phyloP scores from a whole-genome alignment of 2,113 vertebrate species.

The Sebastes fasciatus region DNA sequence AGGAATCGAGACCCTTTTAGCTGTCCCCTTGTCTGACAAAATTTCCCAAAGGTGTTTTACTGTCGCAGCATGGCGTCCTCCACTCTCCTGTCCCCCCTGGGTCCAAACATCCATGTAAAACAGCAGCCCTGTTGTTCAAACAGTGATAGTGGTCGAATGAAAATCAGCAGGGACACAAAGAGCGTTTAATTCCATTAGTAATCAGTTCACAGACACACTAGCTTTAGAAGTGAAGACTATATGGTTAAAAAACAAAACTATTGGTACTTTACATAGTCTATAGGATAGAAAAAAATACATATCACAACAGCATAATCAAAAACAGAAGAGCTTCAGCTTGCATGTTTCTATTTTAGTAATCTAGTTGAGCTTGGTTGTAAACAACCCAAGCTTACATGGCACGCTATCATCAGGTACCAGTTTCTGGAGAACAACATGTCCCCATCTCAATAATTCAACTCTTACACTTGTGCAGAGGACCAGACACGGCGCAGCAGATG shows the following conservation, averaged over 20 bases:
- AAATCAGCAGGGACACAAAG: conserved; percentile 23
- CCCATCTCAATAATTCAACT: conserved; percentile 52
- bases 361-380: conserved; percentile 32
- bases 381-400: background rate
- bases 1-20: conserved; percentile 49
- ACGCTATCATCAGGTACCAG: conserved; percentile 23
- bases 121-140: conserved; percentile 53
- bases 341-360: conserved; percentile 1
- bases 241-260: background rate
- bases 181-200: conserved; percentile 51
- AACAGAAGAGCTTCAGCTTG: background rate
- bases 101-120: conserved; percentile 39
- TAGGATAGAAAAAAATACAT: background rate
- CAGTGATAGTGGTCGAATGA: conserved; percentile 35
- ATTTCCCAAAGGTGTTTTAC: conserved; percentile 56
- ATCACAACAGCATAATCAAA: conserved; percentile 19
- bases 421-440: conserved; percentile 40
- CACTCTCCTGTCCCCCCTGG: conserved; percentile 30
- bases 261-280: background rate
- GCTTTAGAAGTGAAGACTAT: no score
- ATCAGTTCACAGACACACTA: background rate
- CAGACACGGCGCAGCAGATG: conserved; percentile 65
- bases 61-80: conserved; percentile 32
- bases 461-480: conserved; percentile 40
- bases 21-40: conserved; percentile 37